A percentile compares a stretch with the other conserved stretches of the same genome.
These are phyloP conservation scores for Apotomis betuletana DNA, from an alignment of 2,888 invertebrate genomes.

Conservation along the genomic window DNA sequence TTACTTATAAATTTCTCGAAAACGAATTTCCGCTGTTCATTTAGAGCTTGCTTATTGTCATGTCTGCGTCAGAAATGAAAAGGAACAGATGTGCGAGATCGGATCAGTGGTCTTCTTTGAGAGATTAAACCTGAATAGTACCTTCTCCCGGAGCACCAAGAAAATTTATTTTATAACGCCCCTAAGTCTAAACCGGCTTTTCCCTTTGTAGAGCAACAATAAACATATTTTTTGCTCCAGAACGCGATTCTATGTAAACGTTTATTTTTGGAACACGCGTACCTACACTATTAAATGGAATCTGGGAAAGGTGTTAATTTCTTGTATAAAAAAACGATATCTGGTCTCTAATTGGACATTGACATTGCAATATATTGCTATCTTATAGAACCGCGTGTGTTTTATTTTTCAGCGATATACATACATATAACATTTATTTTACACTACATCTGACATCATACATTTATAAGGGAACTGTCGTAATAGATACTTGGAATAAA, in stretches of 20 bases:
- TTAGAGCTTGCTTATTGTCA: slow-evolving; percentile 33
- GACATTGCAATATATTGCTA: too few relatives aligned
- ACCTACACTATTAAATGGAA: too few relatives aligned
- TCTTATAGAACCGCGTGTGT: too few relatives aligned
- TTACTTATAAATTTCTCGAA: background rate
- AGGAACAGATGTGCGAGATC: slow-evolving; percentile 56
- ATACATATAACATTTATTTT: too few relatives aligned
- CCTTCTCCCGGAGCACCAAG: slow-evolving; percentile 57
- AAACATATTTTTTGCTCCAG: slow-evolving; percentile 60
- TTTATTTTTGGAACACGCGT: background rate
- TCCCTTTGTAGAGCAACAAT: slow-evolving; percentile 65
- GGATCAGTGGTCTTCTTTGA: slow-evolving; percentile 57
- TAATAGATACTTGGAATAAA: too few relatives aligned
- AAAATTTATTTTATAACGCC: slow-evolving; percentile 69
- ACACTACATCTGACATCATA: too few relatives aligned
- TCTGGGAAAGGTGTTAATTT: too few relatives aligned
- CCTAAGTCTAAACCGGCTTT: slow-evolving; percentile 53
- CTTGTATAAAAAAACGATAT: too few relatives aligned
- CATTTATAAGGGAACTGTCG: too few relatives aligned
- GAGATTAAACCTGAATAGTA: slow-evolving; percentile 64
- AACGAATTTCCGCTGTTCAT: slow-evolving; percentile 6
- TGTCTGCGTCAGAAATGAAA: slow-evolving; percentile 44
- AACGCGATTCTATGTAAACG: slow-evolving; percentile 43
- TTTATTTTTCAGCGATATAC: too few relatives aligned
- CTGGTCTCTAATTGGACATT: too few relatives aligned